Conservation (phyloP, 2,888 invertebrate species). For the Cephus pygmeus region DNA sequence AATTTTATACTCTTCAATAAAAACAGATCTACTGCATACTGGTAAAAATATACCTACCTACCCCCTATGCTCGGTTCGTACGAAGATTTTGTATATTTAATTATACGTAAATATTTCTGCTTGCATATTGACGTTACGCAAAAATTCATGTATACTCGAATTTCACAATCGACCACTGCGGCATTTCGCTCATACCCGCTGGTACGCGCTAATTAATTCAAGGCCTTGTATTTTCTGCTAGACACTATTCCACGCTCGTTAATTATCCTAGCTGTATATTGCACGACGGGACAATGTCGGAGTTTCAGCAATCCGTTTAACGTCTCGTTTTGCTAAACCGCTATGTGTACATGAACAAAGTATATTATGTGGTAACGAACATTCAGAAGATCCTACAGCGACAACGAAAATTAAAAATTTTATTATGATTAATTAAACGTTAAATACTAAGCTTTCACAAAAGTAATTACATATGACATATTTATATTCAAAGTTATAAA, state of each 20-base stretch:
- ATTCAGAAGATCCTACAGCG: neutral
- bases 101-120: neutral
- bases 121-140: neutral
- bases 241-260: neutral
- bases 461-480: neutral
- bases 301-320: neutral
- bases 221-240: neutral
- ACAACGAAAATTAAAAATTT: neutral
- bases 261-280: neutral
- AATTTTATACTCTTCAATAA: neutral
- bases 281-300: neutral
- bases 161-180: neutral
- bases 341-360: neutral
- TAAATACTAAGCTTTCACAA: neutral
- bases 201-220: neutral
- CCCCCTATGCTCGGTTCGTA: neutral
- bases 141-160: neutral
- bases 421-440: neutral
- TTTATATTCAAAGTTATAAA: neutral
- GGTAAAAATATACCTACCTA: neutral
- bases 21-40: neutral
- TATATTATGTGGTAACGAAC: neutral
- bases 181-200: neutral
- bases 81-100: neutral
- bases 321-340: neutral